Evolutionary conservation across 2,888 invertebrate species (phyloP).

Genomic region (Ennomos erosarius): DNA sequence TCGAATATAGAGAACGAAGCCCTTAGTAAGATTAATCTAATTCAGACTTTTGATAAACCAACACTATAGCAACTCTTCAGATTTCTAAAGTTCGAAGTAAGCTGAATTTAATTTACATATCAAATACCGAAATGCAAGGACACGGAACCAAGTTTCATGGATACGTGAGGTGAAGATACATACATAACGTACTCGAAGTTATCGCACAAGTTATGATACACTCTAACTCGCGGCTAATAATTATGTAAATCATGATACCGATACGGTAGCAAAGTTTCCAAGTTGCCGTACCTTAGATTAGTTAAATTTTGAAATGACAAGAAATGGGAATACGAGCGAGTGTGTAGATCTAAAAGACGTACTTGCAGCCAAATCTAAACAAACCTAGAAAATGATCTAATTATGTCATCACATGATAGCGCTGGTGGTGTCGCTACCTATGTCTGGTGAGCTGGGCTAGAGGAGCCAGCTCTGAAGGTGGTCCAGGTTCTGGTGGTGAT

Average conservation of each 20-base stretch:
- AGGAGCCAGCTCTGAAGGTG: no score
- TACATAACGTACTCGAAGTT: constrained; percentile 13
- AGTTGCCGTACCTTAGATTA: constrained; percentile 21
- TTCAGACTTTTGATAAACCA: no score
- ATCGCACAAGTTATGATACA: constrained; percentile 21
- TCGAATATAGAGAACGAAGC: no score
- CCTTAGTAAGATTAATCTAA: no score
- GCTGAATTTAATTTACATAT: constrained; percentile 22
- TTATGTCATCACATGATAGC: no score
- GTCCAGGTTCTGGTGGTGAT: no score
- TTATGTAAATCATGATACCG: constrained; percentile 30
- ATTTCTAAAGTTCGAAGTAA: constrained; percentile 7
- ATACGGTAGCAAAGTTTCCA: constrained; percentile 21
- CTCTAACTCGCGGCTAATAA: constrained; percentile 19
- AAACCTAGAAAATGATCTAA: no score
- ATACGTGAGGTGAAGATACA: constrained; percentile 5
- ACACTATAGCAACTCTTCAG: neutral
- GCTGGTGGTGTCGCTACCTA: no score
- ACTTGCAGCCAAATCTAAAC: no score
- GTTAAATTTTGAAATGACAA: constrained; percentile 8
- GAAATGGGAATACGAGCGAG: neutral
- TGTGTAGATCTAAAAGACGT: no score
- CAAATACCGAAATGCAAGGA: constrained; percentile 18
- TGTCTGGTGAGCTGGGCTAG: no score
- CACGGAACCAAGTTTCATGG: constrained; percentile 16